phyloP scores from a whole-genome alignment of 2,888 invertebrate genomes.

The Aporophyla nigra region DNA sequence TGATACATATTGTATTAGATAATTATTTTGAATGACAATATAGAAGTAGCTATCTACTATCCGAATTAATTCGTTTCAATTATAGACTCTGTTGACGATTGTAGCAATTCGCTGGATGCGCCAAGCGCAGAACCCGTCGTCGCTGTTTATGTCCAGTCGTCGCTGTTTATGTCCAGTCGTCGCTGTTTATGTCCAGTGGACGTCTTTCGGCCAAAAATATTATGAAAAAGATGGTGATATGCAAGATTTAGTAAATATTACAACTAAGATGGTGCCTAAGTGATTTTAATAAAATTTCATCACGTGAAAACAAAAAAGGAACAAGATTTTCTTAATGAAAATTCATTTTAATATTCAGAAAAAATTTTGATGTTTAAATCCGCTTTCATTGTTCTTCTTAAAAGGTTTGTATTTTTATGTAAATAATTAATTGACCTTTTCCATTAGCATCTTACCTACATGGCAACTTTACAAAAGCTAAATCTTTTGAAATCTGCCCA shows the following conservation, averaged over 20 bases:
- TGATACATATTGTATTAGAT: background rate
- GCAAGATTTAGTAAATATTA: too few species aligned
- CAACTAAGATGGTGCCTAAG: too few species aligned
- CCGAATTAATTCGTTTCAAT: background rate
- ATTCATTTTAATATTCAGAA: constrained; percentile 10
- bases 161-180: too few species aligned
- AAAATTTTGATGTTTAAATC: constrained; percentile 6
- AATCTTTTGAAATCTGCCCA: background rate
- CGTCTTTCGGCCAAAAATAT: too few species aligned
- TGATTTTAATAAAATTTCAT: constrained; percentile 9
- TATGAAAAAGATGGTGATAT: too few species aligned
- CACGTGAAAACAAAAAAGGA: background rate
- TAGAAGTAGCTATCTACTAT: background rate
- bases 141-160: too few species aligned
- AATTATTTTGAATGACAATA: background rate
- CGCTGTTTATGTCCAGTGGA: too few species aligned
- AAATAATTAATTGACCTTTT: constrained; percentile 28
- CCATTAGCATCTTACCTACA: constrained; percentile 25
- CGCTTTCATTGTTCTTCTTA: background rate
- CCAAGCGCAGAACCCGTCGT: too few species aligned
- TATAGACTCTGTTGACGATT: background rate
- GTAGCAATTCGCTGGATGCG: too few species aligned
- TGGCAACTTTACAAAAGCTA: background rate
- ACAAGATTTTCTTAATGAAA: constrained; percentile 19
- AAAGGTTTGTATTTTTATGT: background rate